These are phyloP conservation scores for Cotesia glomerata DNA, from an alignment of 1,140 invertebrate species.

Conservation along the genomic window DNA sequence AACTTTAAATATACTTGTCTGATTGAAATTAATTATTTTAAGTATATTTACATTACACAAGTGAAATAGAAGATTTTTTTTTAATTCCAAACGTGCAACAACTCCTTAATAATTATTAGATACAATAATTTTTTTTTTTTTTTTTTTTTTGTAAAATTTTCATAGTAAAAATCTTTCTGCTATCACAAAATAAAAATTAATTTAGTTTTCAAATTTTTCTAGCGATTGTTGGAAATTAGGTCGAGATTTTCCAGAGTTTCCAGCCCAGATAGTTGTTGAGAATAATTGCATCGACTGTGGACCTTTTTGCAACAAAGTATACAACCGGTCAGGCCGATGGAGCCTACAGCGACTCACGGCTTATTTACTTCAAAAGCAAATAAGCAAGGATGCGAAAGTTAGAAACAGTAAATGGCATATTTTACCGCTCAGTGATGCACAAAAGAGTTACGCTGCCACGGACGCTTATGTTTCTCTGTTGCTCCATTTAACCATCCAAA, in stretches of 20 bases:
- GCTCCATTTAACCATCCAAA: slow-evolving; percentile 44
- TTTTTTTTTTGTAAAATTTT: too few relatives aligned
- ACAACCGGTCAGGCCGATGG: slow-evolving; percentile 65
- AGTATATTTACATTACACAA: too few relatives aligned
- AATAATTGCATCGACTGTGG: slow-evolving; percentile 69
- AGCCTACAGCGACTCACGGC: slow-evolving; percentile 68
- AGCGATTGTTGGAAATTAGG: slow-evolving; percentile 71
- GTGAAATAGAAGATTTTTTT: too few relatives aligned
- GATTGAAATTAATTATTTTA: too few relatives aligned
- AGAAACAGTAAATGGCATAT: slow-evolving; percentile 70
- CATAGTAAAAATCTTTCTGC: neutral
- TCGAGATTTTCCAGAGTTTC: slow-evolving; percentile 68
- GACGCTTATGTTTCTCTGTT: slow-evolving; percentile 68
- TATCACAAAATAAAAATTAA: neutral
- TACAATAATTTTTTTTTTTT: too few relatives aligned
- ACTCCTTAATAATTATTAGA: too few relatives aligned
- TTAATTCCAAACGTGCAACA: too few relatives aligned
- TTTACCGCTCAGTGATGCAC: slow-evolving; percentile 64
- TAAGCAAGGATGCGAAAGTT: slow-evolving; percentile 67
- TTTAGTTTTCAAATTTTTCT: slow-evolving; percentile 32
- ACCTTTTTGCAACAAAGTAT: slow-evolving; percentile 64
- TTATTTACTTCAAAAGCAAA: slow-evolving; percentile 58
- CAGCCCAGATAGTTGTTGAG: slow-evolving; percentile 61
- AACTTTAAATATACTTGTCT: too few relatives aligned
- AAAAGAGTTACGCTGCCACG: slow-evolving; percentile 70